Evolutionary conservation across 2,888 invertebrate species (phyloP), one percentile per base, ranked within the genome.

Genomic region (Pterobdella sp.): DNA sequence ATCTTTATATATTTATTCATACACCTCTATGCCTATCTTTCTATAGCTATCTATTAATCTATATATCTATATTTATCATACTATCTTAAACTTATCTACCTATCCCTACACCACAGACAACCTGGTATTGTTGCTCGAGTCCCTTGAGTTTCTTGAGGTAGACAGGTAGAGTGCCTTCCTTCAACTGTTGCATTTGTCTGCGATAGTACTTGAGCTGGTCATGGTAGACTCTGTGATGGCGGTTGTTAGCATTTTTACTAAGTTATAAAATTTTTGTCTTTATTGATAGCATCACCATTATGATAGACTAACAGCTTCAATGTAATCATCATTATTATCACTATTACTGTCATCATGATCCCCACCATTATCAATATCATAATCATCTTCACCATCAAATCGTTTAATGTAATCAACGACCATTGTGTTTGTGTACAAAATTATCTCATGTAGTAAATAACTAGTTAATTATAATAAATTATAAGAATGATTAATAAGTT

Each of bases 131-230:
- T 75, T 88, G 88, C 79, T 94, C 93, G 31, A 95, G 85, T 80
- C 90, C 89, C 81, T 91, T 91, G 0, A 93, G 86, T 79, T 90
- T 88, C 77, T 90, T 88, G 78, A 90, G 87, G 81, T 91, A 94
- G 79, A 95, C 95, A 0, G 92, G 90, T 82, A 94, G 91, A 0
- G 88, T 87, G 0, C 91, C 91, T 73, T 92, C 92, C 81, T 91
- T 90, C 29, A 96, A 83, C 81, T 94, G 93, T 78, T 91, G 91
- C 52, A 95, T 82, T 81, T 95, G 94, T 80, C 91, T 91, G 83
- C 93, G 93, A 26, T 95, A 85, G 81, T 88, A 90, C 0, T 90
- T 90, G 78, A 96, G 83, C 84, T 95, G 94, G 81, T 94, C 94
- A 82, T 93, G 92, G 82, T 84, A 85, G 83, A 85, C 84, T 84